Base-by-base conservation (phyloP, 2,888 invertebrate genomes). In the Synergus umbraculus region DNA sequence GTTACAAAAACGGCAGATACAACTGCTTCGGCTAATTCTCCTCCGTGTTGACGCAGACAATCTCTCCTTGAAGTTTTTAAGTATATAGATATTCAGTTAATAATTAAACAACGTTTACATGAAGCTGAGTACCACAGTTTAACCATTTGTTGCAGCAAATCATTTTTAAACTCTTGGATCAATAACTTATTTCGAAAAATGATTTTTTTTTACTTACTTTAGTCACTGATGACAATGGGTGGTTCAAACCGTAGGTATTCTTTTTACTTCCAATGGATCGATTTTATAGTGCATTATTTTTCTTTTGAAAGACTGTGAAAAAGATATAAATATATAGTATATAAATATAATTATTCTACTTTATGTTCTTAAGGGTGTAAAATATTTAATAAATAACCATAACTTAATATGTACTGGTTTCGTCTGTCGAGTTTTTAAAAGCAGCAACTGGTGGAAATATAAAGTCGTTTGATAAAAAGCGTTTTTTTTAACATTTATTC, bases 21-120 rank as follows among this genome's bases (percentile, higher is more conserved):
- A 18, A 85, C 88, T 67, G 87, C 87, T 76, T 83, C 89, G 54
- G 84, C 90, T n/a, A 88, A 88, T 82, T 88, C 88, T 65, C 88
- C 90, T 83, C 89, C 90, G 67, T 91, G 90, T 91, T 92, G 91
- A 92, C 90, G 86, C 65, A 76, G 49, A 54, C 63, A 69, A 76
- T 46, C 73, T 54, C 12, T 69, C 37, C 73, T 58, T 44, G 13
- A 13, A 44, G 22, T 60, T 60, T 69, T 8, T 73, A 78, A 67
- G 73, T 18, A 29, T 5, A 13, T 10, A 60, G 12, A 9, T 73
- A 54, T 37, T 73, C 54, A n/a, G 37, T n/a, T 5, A 54, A 49
- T 2, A n/a, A 73, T 54, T 10, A 54, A 22, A 54, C 10, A n/a
- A 41, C 54, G 37, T 73, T 65, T 13, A 10, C 44, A 67, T 67